phyloP scores from a whole-genome alignment of 2,113 vertebrate species.

The Poicephalus meyeri region DNA sequence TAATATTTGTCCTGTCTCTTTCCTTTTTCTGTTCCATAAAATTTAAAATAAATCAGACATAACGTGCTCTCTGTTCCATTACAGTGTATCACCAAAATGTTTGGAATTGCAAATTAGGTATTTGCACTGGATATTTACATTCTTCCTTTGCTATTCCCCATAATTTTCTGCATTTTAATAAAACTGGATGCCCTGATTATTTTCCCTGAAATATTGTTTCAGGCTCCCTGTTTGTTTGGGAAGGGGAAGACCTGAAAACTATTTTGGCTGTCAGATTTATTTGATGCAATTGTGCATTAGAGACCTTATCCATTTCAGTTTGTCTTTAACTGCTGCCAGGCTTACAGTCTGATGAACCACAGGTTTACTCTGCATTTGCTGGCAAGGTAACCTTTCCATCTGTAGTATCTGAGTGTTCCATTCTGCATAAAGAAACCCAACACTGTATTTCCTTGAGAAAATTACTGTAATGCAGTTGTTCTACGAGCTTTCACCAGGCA shows the following conservation, averaged over 20 bases:
- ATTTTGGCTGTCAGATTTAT: not conserved
- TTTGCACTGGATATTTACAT: not conserved
- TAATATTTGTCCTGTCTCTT: not conserved
- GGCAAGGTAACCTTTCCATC: not conserved
- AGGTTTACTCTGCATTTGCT: not conserved
- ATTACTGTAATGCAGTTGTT: not conserved
- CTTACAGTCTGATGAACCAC: not conserved
- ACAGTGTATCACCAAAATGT: not conserved
- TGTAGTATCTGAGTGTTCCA: not conserved
- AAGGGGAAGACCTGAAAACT: not conserved
- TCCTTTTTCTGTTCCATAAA: not conserved
- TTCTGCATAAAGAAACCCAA: not conserved
- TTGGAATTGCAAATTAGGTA: not conserved
- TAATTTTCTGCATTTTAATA: not conserved
- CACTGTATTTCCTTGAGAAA: not conserved
- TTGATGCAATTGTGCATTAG: not conserved
- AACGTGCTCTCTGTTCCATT: not conserved
- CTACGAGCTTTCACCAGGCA: not conserved
- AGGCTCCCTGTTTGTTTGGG: not conserved
- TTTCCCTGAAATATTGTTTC: not conserved
- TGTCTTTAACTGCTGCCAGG: not conserved
- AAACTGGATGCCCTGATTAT: not conserved
- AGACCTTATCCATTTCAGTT: not conserved
- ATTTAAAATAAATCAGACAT: not conserved
- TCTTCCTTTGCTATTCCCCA: not conserved